Conservation (phyloP, 2,888 invertebrate genomes). For the Molorchus minor region DNA sequence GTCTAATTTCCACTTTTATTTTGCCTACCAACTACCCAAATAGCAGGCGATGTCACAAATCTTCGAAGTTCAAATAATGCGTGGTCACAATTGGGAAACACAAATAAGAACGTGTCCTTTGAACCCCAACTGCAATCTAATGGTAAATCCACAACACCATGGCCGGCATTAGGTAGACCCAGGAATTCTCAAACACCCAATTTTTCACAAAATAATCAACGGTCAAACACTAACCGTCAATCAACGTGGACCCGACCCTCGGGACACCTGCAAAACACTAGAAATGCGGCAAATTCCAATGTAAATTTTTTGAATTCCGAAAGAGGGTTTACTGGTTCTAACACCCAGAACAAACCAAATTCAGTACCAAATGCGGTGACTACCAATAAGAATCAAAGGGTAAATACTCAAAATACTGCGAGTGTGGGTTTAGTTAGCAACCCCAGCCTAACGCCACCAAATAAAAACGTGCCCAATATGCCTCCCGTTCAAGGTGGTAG, state of each 20-base stretch:
- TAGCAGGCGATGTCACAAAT: conserved; percentile 30
- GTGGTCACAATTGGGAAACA: conserved; percentile 18
- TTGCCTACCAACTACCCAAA: background rate
- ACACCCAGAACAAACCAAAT: background rate
- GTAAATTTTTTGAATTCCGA: conserved; percentile 33
- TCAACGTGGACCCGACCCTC: conserved; percentile 20
- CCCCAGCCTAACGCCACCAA: background rate
- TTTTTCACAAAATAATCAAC: conserved; percentile 24
- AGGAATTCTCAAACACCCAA: conserved; percentile 29
- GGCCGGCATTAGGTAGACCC: conserved; percentile 48
- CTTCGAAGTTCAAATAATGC: conserved; percentile 9
- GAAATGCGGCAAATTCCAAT: conserved; percentile 18
- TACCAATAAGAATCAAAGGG: conserved; percentile 1
- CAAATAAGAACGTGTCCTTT: conserved; percentile 1
- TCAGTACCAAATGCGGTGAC: background rate
- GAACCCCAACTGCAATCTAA: conserved; percentile 8
- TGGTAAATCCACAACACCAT: conserved; percentile 45
- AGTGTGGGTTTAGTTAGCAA: background rate
- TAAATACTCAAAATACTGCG: background rate
- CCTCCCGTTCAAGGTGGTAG: conserved; percentile 2
- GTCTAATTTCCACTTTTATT: too few species aligned
- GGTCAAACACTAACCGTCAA: conserved; percentile 22
- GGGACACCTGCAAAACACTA: background rate
- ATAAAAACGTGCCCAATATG: background rate
- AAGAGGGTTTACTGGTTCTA: conserved; percentile 11